These are phyloP conservation scores for Todus mexicanus DNA, from an alignment of 2,797 vertebrate genomes.

Conservation along the genomic window DNA sequence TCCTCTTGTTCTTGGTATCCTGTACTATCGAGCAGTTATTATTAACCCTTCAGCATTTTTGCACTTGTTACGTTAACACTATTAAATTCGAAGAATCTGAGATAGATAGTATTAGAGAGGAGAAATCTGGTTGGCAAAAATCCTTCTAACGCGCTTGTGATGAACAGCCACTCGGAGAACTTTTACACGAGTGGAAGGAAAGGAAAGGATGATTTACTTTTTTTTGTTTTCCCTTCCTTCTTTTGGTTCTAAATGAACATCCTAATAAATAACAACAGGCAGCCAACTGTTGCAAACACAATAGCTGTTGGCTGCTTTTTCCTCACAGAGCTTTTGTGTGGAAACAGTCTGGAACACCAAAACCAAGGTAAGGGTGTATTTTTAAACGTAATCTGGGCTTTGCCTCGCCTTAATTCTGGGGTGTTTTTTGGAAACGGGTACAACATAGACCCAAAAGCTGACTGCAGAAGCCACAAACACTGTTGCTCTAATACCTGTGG, in stretches of 20 bases:
- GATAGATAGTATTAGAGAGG: not conserved
- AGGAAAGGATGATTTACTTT: not conserved
- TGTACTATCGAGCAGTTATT: not conserved
- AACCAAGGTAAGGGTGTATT: constrained; percentile 36
- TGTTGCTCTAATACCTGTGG: not conserved
- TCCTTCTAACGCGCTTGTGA: not conserved
- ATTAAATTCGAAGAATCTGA: not conserved
- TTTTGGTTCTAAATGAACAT: not conserved
- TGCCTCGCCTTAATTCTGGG: not conserved
- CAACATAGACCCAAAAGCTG: not conserved
- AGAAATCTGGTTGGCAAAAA: constrained; percentile 32
- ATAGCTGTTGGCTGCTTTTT: constrained; percentile 18
- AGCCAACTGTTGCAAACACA: not conserved
- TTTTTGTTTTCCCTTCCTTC: not conserved
- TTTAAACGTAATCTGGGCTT: not conserved
- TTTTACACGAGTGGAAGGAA: not conserved
- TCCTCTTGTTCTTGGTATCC: not conserved
- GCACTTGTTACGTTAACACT: not conserved
- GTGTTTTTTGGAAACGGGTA: not conserved
- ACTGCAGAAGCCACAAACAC: not conserved
- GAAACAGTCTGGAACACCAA: constrained; percentile 30
- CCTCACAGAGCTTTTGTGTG: constrained; percentile 18
- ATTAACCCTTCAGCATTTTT: not conserved
- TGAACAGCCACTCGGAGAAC: not conserved
- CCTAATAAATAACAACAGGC: not conserved